Evolutionary conservation across 2,888 invertebrate genomes (phyloP).

Genomic region (Cactoblastis cactorum): DNA sequence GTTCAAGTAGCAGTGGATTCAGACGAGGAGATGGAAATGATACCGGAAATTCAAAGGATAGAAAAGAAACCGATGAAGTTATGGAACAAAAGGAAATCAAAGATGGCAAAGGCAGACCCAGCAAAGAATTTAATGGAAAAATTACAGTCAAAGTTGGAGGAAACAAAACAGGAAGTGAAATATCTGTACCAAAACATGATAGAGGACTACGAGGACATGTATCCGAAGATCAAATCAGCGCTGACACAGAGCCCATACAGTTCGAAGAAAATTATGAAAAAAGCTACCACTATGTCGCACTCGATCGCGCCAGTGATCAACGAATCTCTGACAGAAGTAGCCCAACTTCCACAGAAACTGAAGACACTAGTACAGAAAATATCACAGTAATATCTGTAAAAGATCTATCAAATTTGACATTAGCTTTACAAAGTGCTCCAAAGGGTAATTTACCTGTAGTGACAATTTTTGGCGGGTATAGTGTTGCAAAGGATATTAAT

Average conservation of each 20-base stretch:
- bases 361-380: constrained; percentile 61
- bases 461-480: constrained; percentile 68
- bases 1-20: constrained; percentile 58
- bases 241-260: constrained; percentile 45
- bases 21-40: constrained; percentile 40
- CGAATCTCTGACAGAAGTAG: constrained; percentile 61
- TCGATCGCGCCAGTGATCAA: constrained; percentile 59
- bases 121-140: constrained; percentile 44
- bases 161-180: constrained; percentile 61
- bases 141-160: constrained; percentile 52
- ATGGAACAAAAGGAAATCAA: constrained; percentile 30
- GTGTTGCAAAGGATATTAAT: constrained; percentile 64
- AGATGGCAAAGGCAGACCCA: constrained; percentile 37
- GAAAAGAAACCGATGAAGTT: constrained; percentile 28
- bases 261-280: constrained; percentile 51
- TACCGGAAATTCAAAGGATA: constrained; percentile 33
- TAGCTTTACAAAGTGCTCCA: constrained; percentile 25
- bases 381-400: constrained; percentile 44
- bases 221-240: constrained; percentile 40
- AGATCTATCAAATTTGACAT: constrained; percentile 25
- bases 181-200: constrained; percentile 57
- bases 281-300: constrained; percentile 50
- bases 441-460: constrained; percentile 44
- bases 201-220: constrained; percentile 56
- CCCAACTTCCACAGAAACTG: constrained; percentile 59